Conservation (phyloP, 64 coral and sea anemone species). For the Cladopsammia gracilis region DNA sequence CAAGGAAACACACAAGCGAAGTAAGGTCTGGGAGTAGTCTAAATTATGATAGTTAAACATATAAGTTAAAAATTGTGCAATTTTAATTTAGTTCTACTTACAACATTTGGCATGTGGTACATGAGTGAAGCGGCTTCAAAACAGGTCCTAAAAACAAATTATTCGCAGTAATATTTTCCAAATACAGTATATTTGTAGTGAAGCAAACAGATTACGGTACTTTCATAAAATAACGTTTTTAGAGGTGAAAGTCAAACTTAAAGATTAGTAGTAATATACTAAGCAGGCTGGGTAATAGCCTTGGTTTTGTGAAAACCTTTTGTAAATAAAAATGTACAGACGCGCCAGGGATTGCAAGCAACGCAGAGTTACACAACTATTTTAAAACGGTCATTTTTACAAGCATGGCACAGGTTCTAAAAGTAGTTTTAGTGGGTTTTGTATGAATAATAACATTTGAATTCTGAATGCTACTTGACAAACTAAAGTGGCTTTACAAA, state of each 20-base stretch:
- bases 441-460: not conserved
- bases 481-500: not conserved
- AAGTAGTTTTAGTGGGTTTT: slow-evolving; percentile 32
- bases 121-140: too few species aligned
- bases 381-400: not conserved
- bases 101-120: too few species aligned
- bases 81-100: too few species aligned
- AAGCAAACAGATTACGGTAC: not conserved
- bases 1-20: not conserved
- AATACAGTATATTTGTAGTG: not conserved
- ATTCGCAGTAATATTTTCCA: not conserved
- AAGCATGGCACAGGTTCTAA: not conserved
- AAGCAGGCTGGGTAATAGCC: not conserved
- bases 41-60: too few species aligned
- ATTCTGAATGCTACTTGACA: not conserved
- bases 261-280: not conserved
- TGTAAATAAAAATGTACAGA: slow-evolving; percentile 38
- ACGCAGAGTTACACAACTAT: not conserved
- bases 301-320: not conserved
- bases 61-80: too few species aligned
- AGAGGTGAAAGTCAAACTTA: not conserved
- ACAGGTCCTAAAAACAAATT: too few species aligned
- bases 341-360: not conserved
- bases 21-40: not conserved
- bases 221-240: not conserved